A percentile compares a stretch with the other conserved stretches of the same genome.
These are phyloP conservation scores for Danio kyathit DNA, from an alignment of 2,797 vertebrate species.

Conservation along the genomic window DNA sequence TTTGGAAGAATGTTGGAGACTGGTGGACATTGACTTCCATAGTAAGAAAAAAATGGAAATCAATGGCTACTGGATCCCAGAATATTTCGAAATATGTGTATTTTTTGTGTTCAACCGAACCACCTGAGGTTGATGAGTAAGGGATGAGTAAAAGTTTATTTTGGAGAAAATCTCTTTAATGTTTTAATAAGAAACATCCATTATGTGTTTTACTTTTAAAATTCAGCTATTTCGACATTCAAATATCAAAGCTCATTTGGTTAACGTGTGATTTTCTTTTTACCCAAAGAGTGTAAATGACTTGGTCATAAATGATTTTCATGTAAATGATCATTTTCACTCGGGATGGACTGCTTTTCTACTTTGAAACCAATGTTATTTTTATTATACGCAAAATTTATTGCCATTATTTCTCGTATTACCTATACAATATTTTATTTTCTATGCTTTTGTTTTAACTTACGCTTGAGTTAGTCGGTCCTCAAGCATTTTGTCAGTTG, in stretches of 20 bases:
- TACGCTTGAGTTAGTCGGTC: not conserved
- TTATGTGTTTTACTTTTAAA: not conserved
- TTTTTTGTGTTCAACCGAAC: no score
- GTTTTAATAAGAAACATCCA: not conserved
- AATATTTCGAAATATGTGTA: no score
- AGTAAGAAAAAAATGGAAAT: no score
- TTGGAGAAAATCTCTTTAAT: not conserved
- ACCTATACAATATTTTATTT: not conserved
- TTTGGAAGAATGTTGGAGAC: no score
- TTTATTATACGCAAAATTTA: not conserved
- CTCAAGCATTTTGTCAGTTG: constrained; percentile 17
- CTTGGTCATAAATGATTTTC: constrained; percentile 2
- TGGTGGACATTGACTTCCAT: no score
- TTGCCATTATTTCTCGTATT: not conserved
- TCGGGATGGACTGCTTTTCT: constrained; percentile 4
- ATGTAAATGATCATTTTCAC: constrained; percentile 19
- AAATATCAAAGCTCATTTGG: not conserved
- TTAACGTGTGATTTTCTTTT: not conserved
- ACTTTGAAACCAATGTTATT: not conserved
- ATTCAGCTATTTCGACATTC: not conserved
- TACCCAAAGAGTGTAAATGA: not conserved
- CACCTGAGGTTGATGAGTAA: no score
- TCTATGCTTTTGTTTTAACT: not conserved
- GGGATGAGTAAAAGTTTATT: no score
- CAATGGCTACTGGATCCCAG: no score